Percentiles rank a stretch among this genome's conserved stretches.
These are phyloP conservation scores for Lamellibrachia luymesi DNA, from an alignment of 1,140 invertebrate species.

Conservation along the genomic window DNA sequence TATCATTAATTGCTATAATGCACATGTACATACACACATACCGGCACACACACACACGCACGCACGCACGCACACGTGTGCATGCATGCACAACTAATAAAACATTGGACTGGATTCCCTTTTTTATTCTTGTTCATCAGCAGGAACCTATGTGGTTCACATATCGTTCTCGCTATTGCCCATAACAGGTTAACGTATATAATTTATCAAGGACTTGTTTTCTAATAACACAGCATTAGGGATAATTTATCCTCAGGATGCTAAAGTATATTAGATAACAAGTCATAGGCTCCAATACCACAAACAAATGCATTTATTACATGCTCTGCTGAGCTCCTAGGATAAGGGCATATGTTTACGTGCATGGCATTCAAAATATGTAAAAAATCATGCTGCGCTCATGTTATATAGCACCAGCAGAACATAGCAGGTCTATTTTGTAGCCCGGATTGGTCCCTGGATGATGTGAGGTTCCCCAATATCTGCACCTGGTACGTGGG, in stretches of 20 bases:
- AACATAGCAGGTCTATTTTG: not conserved
- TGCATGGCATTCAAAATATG: not conserved
- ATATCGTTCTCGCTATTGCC: not conserved
- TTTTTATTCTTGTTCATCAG: not conserved
- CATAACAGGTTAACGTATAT: not conserved
- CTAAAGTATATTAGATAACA: not conserved
- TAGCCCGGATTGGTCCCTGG: not conserved
- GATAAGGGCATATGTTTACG: not conserved
- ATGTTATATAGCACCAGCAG: not conserved
- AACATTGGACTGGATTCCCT: not conserved
- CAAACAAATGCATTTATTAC: not conserved
- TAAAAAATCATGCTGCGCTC: not conserved
- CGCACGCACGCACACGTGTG: not conserved
- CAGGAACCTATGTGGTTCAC: not conserved
- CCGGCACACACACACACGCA: not conserved
- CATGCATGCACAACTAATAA: not conserved
- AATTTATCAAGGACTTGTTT: not conserved
- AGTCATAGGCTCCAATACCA: not conserved
- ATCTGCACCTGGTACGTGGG: not conserved
- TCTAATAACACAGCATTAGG: not conserved
- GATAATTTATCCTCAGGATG: not conserved
- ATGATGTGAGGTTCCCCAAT: not conserved
- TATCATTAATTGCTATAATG: not conserved
- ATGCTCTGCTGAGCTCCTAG: not conserved
- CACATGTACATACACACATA: not conserved